Conservation (phyloP, 2,888 invertebrate genomes). For the Drosophila kanekoi region DNA sequence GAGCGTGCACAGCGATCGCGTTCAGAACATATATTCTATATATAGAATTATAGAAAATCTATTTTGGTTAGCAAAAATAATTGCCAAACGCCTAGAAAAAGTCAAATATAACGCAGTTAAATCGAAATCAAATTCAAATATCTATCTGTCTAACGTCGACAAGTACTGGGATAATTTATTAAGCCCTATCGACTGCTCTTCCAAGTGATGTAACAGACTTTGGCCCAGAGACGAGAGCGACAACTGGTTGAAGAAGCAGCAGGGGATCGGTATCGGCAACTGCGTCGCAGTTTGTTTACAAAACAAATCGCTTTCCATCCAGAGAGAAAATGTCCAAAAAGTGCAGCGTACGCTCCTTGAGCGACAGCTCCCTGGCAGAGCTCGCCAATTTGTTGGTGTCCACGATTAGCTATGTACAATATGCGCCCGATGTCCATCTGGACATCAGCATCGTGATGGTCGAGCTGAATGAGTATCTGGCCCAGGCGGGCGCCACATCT, state of each 20-base stretch:
- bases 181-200: too few species aligned
- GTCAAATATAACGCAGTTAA: background rate
- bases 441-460: constrained; percentile 87
- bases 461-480: constrained; percentile 87
- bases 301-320: constrained; percentile 1
- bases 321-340: constrained; percentile 88
- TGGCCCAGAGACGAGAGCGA: background rate
- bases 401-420: constrained; percentile 87
- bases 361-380: constrained; percentile 87
- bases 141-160: background rate
- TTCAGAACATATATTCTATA: constrained; percentile 21
- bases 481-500: constrained; percentile 88
- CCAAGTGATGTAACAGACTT: constrained; percentile 64
- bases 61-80: constrained; percentile 50
- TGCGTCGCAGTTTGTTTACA: constrained; percentile 69
- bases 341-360: constrained; percentile 87
- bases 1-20: constrained; percentile 30
- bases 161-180: background rate
- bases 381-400: constrained; percentile 88
- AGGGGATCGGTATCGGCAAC: constrained; percentile 14
- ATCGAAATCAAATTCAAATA: background rate
- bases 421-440: constrained; percentile 86
- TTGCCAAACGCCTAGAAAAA: background rate
- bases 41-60: constrained; percentile 63
- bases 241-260: constrained; percentile 10